phyloP scores from a whole-genome alignment of 2,888 invertebrate genomes.

The Acrobasis repandana region DNA sequence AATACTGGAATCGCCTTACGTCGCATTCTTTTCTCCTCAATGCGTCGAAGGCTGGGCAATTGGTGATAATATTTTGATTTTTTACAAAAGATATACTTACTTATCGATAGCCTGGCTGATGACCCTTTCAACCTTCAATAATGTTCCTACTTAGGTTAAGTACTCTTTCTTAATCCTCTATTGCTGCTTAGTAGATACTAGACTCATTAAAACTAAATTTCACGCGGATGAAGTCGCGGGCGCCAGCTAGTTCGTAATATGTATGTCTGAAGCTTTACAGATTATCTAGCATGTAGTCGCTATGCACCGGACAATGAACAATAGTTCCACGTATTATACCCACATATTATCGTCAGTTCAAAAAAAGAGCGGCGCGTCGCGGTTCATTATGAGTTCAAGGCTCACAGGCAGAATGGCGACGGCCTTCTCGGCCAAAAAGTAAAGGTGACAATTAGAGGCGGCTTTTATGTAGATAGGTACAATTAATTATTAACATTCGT shows the following conservation, averaged over 20 bases:
- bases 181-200: too few species aligned
- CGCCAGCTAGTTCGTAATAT: too few species aligned
- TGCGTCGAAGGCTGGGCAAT: slow-evolving; percentile 95
- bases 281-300: slow-evolving; percentile 7
- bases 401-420: slow-evolving; percentile 37
- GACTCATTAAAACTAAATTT: too few species aligned
- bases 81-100: too few species aligned
- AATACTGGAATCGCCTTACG: slow-evolving; percentile 95
- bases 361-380: slow-evolving; percentile 43
- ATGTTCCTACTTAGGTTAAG: too few species aligned
- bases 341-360: slow-evolving; percentile 52
- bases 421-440: slow-evolving; percentile 33
- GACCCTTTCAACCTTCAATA: too few species aligned
- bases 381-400: slow-evolving; percentile 64
- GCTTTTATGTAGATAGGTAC: neutral
- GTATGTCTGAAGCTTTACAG: slow-evolving; percentile 2
- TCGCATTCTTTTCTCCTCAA: slow-evolving; percentile 97
- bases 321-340: slow-evolving; percentile 50
- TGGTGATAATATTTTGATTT: slow-evolving; percentile 73
- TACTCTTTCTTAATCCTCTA: too few species aligned
- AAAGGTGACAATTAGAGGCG: slow-evolving; percentile 25
- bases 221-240: too few species aligned
- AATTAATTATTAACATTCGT: neutral
- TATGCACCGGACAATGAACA: slow-evolving; percentile 47
- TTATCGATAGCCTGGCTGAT: too few species aligned